Conservation (phyloP, 1,140 invertebrate species). For the Mactra quadrangularis region DNA sequence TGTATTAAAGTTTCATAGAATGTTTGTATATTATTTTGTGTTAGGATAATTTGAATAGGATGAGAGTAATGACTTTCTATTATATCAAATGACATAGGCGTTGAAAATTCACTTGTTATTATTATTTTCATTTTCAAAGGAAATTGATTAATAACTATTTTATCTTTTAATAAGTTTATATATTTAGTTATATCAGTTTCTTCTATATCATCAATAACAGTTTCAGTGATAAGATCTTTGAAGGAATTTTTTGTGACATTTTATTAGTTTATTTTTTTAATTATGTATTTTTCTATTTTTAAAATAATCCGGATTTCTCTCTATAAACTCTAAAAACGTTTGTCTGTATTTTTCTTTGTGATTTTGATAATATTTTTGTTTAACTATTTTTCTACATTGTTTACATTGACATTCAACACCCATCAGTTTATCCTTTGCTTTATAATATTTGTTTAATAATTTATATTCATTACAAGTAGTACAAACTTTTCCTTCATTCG, state of each 20-base stretch:
- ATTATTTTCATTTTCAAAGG: neutral
- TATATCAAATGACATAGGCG: neutral
- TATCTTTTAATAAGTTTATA: slow-evolving; percentile 27
- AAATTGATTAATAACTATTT: neutral
- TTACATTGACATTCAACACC: slow-evolving; percentile 51
- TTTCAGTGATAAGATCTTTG: slow-evolving; percentile 3
- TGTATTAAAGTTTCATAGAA: slow-evolving; percentile 16
- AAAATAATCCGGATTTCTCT: slow-evolving; percentile 44
- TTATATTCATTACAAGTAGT: slow-evolving; percentile 57
- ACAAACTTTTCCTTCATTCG: slow-evolving; percentile 45
- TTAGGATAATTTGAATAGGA: neutral
- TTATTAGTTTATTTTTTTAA: slow-evolving; percentile 32
- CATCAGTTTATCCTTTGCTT: slow-evolving; percentile 35
- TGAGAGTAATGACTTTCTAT: neutral
- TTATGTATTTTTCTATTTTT: slow-evolving; percentile 19
- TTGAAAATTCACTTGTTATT: neutral
- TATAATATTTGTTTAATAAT: slow-evolving; percentile 51
- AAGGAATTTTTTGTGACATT: slow-evolving; percentile 57
- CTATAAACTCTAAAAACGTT: slow-evolving; percentile 50
- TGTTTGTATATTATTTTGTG: neutral
- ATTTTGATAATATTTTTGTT: slow-evolving; percentile 40
- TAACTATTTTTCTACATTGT: slow-evolving; percentile 32
- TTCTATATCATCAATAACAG: slow-evolving; percentile 48
- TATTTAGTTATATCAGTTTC: slow-evolving; percentile 56
- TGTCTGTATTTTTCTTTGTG: slow-evolving; percentile 19